Conservation (phyloP, 2,113 vertebrate genomes). For the Promerops cafer region DNA sequence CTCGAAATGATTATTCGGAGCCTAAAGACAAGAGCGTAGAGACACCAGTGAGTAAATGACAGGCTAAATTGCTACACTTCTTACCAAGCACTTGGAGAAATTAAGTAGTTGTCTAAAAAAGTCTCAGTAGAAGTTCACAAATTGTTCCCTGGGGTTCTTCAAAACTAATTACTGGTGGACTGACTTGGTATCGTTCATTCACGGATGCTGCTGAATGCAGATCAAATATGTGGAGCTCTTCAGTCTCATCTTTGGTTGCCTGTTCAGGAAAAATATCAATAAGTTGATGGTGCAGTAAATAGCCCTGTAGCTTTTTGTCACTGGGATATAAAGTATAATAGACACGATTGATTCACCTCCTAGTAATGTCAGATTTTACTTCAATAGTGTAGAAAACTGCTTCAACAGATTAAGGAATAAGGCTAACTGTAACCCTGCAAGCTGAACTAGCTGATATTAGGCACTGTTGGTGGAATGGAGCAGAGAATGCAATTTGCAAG, state of each 20-base stretch:
- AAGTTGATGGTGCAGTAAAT: slow-evolving; percentile 12
- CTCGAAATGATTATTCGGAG: neutral
- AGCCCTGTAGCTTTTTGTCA: neutral
- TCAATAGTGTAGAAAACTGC: neutral
- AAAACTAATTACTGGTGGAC: neutral
- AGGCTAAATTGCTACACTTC: neutral
- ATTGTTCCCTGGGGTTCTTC: neutral
- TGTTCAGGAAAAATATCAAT: neutral
- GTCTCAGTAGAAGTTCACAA: neutral
- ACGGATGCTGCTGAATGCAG: neutral
- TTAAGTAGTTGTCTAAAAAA: neutral
- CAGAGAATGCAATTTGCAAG: neutral
- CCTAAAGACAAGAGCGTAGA: neutral
- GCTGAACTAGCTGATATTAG: neutral
- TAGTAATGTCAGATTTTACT: neutral
- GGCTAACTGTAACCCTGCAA: neutral
- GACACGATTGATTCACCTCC: neutral
- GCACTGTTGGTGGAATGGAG: neutral
- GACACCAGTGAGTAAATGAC: neutral
- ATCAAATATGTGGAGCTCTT: neutral
- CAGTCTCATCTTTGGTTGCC: neutral
- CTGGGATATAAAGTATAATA: neutral
- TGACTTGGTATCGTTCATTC: neutral
- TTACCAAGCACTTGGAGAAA: neutral
- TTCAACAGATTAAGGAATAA: neutral